Base-by-base conservation (phyloP, 2,113 vertebrate species). In the Tenebrosternarchus preto region DNA sequence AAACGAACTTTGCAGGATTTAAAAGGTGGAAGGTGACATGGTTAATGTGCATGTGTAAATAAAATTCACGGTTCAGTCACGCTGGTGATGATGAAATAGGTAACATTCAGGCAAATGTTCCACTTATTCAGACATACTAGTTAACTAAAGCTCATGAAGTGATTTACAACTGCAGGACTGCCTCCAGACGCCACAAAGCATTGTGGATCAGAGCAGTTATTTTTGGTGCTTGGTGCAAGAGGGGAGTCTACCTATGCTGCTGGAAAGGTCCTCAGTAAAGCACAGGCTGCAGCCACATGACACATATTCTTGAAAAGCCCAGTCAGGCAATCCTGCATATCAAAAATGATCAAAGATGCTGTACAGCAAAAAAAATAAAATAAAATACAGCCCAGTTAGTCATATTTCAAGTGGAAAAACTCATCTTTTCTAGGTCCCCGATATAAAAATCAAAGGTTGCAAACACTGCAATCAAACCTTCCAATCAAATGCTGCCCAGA, bases 221-320 rank as follows among this genome's bases (percentile, higher is more conserved):
- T 83, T 83, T 83, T 50, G 76, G 81, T 4, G 60, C 69, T 43
- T 68, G 81, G 50, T 78, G 53, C 76, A 74, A 60, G 46, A 9
- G 43, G 43, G 81, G 61, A 74, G 70, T 63, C 25, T 39, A 60
- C 76, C 76, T 39, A 69, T 5, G 27, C 27, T 36, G 76, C 70
- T 11, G 20, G 19, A 39, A 20, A 22, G 64, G 33, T 39, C 64
- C 64, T n/a, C 19, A 39, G 6, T 39, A 68, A 67, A 64, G 17
- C 15, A 17, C 25, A 19, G 27, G 33, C 31, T 17, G 7, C 15
- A 3, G 25, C 15, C 15, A 63, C 15, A 25, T 2, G 22, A 27
- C 5, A 2, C 22, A 25, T 16, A 2, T 29, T n/a, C 57, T 60
- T 60, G 22, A 9, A 60, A 63, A 27, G 2, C 61, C 61, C 27